Evolutionary conservation across 2,888 invertebrate genomes (phyloP), one percentile per base, ranked within the genome.

Genomic region (Sinotaia quadrata): DNA sequence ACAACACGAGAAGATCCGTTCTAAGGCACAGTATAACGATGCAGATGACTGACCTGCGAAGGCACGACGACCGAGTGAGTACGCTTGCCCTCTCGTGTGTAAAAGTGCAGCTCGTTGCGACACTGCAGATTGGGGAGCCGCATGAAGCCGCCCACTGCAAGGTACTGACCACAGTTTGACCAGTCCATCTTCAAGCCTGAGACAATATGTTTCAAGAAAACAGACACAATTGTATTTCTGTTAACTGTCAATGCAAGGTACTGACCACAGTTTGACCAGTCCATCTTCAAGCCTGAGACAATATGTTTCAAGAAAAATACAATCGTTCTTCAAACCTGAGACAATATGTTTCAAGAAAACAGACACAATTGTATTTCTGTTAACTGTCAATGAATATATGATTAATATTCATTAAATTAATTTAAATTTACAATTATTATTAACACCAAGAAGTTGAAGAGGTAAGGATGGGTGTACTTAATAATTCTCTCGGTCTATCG

Each of bases 251-350:
- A n/a, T 0, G 97, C 97, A 71, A 98, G 90, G 66, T 96, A 90
- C 86, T 96, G 95, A 37, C 96, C 92, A 1, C 96, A 96, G 88
- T 97, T 97, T 72, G 96, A 96, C 98, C 98, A 98, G 89, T 98
- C 97, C 91, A 97, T 94, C 79, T 94, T 85, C 34, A 89, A 74
- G 56, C 86, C 88, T 88, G 78, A 3, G 15, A 51, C 8, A 44
- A 52, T 24, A 34, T 41, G 44, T 15, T 41, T 15, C 12, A n/a
- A n/a, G 44, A n/a, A 41, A 15, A 15, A 49, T 24, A 18, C 98
- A 98, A 89, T 98, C 97, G 91, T 97, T 94, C 79, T 94, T 85
- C 34, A 89, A 74, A 57, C 86, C 88, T 88, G 78, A 3, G 15
- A 51, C 8, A 44, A 52, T 24, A 34, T 41, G 44, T 15, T 41